Conservation (phyloP, 2,113 vertebrate species). For the Colius striatus region DNA sequence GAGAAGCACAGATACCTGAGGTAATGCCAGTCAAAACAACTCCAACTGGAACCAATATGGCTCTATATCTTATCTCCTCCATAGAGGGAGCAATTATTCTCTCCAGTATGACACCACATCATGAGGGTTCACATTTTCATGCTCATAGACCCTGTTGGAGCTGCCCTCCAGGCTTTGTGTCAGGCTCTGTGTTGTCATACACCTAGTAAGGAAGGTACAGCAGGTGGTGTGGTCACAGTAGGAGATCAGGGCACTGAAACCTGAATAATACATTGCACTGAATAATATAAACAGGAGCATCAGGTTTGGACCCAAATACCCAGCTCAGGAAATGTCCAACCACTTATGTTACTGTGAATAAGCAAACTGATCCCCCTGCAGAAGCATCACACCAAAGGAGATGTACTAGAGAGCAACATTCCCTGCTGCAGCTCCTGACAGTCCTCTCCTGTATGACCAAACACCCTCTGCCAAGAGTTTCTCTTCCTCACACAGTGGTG, state of each 20-base stretch:
- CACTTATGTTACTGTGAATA: accelerated
- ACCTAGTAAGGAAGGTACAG: neutral
- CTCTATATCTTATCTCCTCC: neutral
- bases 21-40: neutral
- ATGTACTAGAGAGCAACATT: neutral
- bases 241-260: neutral
- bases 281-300: neutral
- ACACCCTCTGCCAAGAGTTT: neutral
- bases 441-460: neutral
- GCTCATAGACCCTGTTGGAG: neutral
- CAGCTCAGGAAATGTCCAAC: neutral
- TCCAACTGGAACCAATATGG: neutral
- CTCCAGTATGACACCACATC: neutral
- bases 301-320: neutral
- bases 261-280: neutral
- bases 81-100: neutral
- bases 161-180: neutral
- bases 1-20: neutral
- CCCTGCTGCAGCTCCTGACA: neutral
- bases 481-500: accelerated
- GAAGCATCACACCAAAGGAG: neutral
- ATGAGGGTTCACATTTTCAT: neutral
- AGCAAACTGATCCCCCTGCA: neutral
- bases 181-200: neutral
- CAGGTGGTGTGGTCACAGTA: neutral